A percentile compares a stretch with the other conserved stretches of the same genome.
These are phyloP conservation scores for Dasyornis broadbenti DNA, from an alignment of 2,113 vertebrate genomes.

Conservation along the genomic window DNA sequence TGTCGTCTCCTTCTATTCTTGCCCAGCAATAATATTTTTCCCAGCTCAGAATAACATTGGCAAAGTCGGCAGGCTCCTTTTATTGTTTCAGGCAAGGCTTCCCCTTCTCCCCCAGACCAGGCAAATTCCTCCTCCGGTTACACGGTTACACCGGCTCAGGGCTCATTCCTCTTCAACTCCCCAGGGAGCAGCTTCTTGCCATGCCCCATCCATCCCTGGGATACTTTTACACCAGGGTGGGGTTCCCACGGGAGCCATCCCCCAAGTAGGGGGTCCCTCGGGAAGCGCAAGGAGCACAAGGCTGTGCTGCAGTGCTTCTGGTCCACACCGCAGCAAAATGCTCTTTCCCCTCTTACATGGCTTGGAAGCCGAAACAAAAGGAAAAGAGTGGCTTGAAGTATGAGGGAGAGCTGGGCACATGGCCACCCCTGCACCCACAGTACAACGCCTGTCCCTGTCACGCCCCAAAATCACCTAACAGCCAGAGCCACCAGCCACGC, in stretches of 20 bases:
- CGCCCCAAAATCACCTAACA: fast-evolving
- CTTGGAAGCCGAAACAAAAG: neutral
- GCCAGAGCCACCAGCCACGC: neutral
- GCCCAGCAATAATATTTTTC: conserved; percentile 55
- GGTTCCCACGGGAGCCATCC: neutral
- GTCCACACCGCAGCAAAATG: neutral
- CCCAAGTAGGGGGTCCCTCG: fast-evolving
- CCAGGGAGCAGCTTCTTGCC: neutral
- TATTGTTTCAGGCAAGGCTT: conserved; percentile 45
- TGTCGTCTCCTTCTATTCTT: conserved; percentile 47
- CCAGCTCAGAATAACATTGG: conserved; percentile 46
- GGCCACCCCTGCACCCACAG: neutral
- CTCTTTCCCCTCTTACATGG: neutral
- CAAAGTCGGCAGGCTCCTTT: neutral
- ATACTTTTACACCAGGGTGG: neutral
- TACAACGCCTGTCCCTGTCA: fast-evolving
- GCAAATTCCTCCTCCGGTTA: neutral
- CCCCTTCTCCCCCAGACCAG: neutral
- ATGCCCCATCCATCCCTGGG: neutral
- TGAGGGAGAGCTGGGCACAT: neutral
- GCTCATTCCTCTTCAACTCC: neutral
- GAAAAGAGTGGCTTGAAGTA: neutral
- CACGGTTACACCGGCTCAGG: neutral
- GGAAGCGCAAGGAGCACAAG: neutral
- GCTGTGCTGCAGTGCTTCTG: neutral